Conservation (phyloP, 2,797 vertebrate genomes). For the Danio tinwini region DNA sequence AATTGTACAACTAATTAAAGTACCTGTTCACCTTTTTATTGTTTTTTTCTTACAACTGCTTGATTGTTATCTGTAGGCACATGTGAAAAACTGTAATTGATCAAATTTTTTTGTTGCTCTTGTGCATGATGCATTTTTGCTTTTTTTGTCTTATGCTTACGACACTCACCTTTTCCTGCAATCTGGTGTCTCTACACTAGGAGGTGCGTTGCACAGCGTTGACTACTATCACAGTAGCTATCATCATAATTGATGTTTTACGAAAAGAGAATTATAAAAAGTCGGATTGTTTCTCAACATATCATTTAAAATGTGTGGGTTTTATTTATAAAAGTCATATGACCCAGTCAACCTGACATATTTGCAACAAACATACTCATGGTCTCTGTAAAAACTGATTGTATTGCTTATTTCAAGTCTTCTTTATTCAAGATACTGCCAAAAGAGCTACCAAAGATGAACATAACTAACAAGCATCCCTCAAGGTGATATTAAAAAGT, state of each 20-base stretch:
- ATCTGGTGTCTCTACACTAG: conserved; percentile 27
- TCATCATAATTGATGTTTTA: neutral
- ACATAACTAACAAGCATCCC: too few species aligned
- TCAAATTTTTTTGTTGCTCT: neutral
- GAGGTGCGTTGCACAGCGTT: neutral
- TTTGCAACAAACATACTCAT: too few species aligned
- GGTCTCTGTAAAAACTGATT: too few species aligned
- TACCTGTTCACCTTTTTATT: conserved; percentile 35
- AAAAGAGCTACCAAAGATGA: too few species aligned
- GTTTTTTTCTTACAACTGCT: conserved; percentile 45
- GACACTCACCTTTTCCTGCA: conserved; percentile 25
- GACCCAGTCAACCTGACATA: too few species aligned
- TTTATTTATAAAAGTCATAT: too few species aligned
- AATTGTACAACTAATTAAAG: conserved; percentile 25
- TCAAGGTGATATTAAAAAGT: too few species aligned
- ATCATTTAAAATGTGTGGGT: too few species aligned
- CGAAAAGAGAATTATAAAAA: neutral
- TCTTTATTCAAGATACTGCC: too few species aligned
- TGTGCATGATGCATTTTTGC: neutral
- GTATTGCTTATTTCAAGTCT: too few species aligned
- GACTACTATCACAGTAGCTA: neutral
- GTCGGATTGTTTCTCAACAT: neutral
- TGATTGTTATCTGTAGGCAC: neutral
- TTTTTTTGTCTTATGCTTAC: neutral
- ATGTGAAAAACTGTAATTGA: neutral